A percentile compares a stretch with the other conserved stretches of the same genome.
These are phyloP conservation scores for Ellobium chinense DNA, from an alignment of 2,888 invertebrate genomes.

Conservation along the genomic window DNA sequence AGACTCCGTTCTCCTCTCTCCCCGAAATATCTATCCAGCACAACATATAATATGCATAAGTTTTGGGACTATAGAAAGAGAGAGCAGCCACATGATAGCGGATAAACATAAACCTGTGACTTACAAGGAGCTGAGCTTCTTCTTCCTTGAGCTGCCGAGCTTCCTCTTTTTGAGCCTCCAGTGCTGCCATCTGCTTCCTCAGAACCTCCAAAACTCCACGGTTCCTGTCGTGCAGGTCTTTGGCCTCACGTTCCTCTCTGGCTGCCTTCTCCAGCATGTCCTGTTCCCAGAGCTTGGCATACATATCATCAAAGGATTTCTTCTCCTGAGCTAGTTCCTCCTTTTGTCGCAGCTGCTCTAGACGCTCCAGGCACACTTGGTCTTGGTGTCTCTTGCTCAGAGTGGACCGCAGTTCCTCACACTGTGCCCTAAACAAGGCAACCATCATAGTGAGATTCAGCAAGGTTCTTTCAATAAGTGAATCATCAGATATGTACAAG, in stretches of 20 bases:
- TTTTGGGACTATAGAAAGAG: too few species aligned
- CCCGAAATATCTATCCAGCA: too few species aligned
- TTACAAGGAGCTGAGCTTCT: slow-evolving; percentile 75
- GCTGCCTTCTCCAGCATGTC: slow-evolving; percentile 76
- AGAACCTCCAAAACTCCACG: slow-evolving; percentile 71
- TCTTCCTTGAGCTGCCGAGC: slow-evolving; percentile 73
- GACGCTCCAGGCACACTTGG: slow-evolving; percentile 74
- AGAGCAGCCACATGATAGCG: too few species aligned
- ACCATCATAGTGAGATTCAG: neutral
- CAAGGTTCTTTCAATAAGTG: neutral
- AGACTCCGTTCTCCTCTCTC: too few species aligned
- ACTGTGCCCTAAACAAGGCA: slow-evolving; percentile 69
- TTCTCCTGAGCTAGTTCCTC: slow-evolving; percentile 63
- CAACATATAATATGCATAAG: too few species aligned
- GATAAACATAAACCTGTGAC: neutral
- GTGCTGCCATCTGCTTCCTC: slow-evolving; percentile 76
- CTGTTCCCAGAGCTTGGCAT: slow-evolving; percentile 76
- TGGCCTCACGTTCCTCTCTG: slow-evolving; percentile 75
- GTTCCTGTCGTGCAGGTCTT: slow-evolving; percentile 71
- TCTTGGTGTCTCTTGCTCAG: slow-evolving; percentile 76
- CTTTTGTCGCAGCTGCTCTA: slow-evolving; percentile 69
- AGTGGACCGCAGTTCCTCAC: slow-evolving; percentile 77
- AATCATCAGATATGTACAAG: too few species aligned
- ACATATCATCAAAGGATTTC: slow-evolving; percentile 73
- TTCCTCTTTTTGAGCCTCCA: slow-evolving; percentile 74